Base-by-base conservation (phyloP, 2,888 invertebrate genomes). In the Drosophila quinaria region DNA sequence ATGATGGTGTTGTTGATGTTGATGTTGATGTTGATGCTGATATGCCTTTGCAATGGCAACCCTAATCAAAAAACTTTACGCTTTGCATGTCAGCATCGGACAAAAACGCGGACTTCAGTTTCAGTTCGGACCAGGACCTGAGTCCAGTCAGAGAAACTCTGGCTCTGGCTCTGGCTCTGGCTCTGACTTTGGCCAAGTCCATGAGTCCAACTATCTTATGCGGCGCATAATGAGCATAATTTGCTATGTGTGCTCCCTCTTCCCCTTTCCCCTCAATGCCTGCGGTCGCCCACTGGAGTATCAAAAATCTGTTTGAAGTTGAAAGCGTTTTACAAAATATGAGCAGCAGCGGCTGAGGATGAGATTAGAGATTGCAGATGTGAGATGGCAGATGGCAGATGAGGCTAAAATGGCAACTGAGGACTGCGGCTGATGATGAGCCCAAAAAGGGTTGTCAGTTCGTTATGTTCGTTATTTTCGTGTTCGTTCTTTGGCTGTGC, bases 291-390 rank as follows among this genome's bases (percentile, higher is more conserved):
- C 87, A 83, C 68, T 74, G 73, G 74, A 67, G 84, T 86, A 87
- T 80, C 65, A 69, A 56, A 80, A 84, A 83, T 84, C 84, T 83
- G 87, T 87, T 84, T 84, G 84, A 84, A 87, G 89, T 89, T 83
- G 59, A 80, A 85, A 79, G 70, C 76, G 62, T 69, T 84, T 74
- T 55, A 62, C 66, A 33, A 66, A 71, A 63, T 63, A 47, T 52
- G 50, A 60, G 50, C 33, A 25, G 37, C 46, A 19, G 33, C 42
- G 17, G 35, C 42, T 49, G 46, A 37, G 35, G n/a, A 46, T 46
- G 62, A 10, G 51, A 19, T 29, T 22, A 29, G 13, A n/a, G 37
- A 37, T 13, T 37, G n/a, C 1, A 50, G 33, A 19, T 47, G 22
- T 29, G 10, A n/a, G 25, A 39, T 13, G 25, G 22, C 1, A 50